These are phyloP conservation scores for Hyles lineata DNA, from an alignment of 2,888 invertebrate species.

Conservation along the genomic window DNA sequence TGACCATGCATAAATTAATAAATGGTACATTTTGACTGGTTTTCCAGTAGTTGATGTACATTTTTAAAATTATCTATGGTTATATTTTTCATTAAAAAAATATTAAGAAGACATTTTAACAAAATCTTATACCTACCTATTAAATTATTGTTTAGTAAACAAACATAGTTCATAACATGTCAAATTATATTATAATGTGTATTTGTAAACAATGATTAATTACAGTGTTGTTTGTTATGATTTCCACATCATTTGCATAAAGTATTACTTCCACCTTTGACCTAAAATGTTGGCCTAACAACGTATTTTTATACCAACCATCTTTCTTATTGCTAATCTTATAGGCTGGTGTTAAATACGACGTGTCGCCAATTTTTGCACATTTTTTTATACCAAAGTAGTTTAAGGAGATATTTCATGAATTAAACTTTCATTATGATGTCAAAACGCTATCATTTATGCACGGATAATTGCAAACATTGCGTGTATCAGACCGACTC, in stretches of 20 bases:
- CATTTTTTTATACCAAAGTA: no score
- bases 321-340: no score
- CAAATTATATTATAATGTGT: no score
- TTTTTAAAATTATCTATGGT: no score
- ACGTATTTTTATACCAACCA: not conserved
- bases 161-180: not conserved
- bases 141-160: not conserved
- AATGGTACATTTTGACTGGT: no score
- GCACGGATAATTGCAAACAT: conserved; percentile 14
- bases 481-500: conserved; percentile 38
- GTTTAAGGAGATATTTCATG: not conserved
- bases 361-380: no score
- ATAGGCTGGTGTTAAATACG: no score
- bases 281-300: not conserved
- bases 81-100: no score
- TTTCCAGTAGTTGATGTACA: no score
- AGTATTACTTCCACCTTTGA: not conserved
- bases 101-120: no score
- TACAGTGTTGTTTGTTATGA: conserved; percentile 2
- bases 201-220: not conserved
- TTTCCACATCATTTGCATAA: not conserved
- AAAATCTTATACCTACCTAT: no score
- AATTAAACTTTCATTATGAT: not conserved
- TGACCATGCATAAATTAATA: no score
- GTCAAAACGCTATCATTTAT: not conserved